A percentile compares a stretch with the other conserved stretches of the same genome.
These are phyloP conservation scores for Maniola jurtina DNA, from an alignment of 1,140 invertebrate genomes.

Conservation along the genomic window DNA sequence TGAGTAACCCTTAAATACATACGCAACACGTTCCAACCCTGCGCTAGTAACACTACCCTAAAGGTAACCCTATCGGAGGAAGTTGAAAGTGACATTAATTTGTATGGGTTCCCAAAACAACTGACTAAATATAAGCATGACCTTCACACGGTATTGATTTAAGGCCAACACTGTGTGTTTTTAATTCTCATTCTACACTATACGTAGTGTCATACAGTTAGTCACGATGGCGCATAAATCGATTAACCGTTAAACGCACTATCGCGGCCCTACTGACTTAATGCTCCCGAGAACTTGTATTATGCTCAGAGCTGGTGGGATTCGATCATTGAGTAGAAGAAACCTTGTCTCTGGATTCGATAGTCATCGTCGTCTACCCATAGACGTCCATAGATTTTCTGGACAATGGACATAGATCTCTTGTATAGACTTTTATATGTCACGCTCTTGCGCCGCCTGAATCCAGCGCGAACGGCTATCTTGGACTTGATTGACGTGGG, in stretches of 20 bases:
- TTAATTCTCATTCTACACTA: not conserved
- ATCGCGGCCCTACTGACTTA: slow-evolving; percentile 34
- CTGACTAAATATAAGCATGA: slow-evolving; percentile 22
- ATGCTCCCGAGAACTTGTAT: slow-evolving; percentile 28
- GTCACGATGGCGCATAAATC: slow-evolving; percentile 36
- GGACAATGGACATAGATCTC: too few species aligned
- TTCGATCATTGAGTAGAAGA: too few species aligned
- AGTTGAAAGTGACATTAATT: slow-evolving; percentile 4
- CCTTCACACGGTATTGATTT: slow-evolving; percentile 31
- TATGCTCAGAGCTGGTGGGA: not conserved
- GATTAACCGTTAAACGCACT: slow-evolving; percentile 34
- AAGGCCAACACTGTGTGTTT: not conserved
- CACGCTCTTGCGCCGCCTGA: too few species aligned
- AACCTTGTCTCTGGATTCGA: too few species aligned
- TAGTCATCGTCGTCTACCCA: too few species aligned
- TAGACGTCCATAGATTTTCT: too few species aligned
- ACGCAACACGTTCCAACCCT: not conserved
- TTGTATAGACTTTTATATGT: too few species aligned
- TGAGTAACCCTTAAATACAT: too few species aligned
- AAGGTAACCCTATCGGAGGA: not conserved
- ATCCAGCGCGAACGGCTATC: too few species aligned
- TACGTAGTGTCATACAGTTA: slow-evolving; percentile 23
- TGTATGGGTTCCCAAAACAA: slow-evolving; percentile 15
- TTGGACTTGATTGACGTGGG: too few species aligned
- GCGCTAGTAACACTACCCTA: not conserved